phyloP scores from a whole-genome alignment of 2,888 invertebrate genomes.

The Trisateles emortualis region DNA sequence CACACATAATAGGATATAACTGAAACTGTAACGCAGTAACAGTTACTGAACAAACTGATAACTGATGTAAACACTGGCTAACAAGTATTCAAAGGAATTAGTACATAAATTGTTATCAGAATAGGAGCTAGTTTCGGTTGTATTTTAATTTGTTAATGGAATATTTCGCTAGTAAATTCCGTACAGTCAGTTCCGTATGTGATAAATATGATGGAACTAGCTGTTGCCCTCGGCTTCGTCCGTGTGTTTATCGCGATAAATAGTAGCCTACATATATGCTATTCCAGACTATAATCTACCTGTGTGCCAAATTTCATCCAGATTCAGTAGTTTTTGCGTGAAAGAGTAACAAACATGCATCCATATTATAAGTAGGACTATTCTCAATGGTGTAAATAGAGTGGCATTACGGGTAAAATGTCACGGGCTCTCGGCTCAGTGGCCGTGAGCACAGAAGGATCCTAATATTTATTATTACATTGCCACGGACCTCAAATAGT shows the following conservation, averaged over 20 bases:
- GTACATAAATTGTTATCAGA: background rate
- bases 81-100: conserved; percentile 9
- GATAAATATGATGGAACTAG: background rate
- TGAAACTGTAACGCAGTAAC: conserved; percentile 30
- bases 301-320: too few relatives aligned
- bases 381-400: too few relatives aligned
- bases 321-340: too few relatives aligned
- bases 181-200: conserved; percentile 17
- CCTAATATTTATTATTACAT: too few relatives aligned
- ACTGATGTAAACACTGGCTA: conserved; percentile 38
- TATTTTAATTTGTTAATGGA: conserved; percentile 29
- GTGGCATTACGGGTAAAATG: too few relatives aligned
- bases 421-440: too few relatives aligned
- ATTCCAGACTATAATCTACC: too few relatives aligned
- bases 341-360: too few relatives aligned
- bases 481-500: too few relatives aligned
- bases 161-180: conserved; percentile 41
- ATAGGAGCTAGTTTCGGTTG: conserved; percentile 21
- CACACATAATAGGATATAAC: conserved; percentile 30
- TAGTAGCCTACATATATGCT: conserved; percentile 3
- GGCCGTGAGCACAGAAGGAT: too few relatives aligned
- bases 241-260: background rate
- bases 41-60: conserved; percentile 46
- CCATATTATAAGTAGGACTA: too few relatives aligned
- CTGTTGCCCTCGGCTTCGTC: too few relatives aligned